phyloP scores from a whole-genome alignment of 2,113 vertebrate genomes.

The Salvelinus alpinus region DNA sequence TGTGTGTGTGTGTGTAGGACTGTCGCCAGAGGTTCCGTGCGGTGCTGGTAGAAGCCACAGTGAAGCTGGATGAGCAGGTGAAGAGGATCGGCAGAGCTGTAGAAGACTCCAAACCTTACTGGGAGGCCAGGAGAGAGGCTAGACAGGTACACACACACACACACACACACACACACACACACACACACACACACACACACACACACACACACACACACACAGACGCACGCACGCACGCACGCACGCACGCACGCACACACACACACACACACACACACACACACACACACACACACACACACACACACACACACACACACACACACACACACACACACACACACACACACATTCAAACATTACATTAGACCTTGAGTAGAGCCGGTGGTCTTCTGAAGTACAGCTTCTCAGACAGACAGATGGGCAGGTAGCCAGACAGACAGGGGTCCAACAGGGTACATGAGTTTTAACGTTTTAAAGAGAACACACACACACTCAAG shows the following conservation, averaged over 20 bases:
- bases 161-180: too few relatives aligned
- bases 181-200: not conserved
- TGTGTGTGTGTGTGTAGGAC: constrained; percentile 73
- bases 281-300: too few relatives aligned
- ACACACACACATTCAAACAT: not conserved
- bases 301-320: not conserved
- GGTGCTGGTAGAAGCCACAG: constrained; percentile 87
- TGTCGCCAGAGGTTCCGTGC: constrained; percentile 91
- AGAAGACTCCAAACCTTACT: constrained; percentile 97
- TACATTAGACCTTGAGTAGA: not conserved
- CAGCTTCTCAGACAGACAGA: not conserved
- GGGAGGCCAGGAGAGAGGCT: constrained; percentile 91
- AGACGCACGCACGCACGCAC: not conserved
- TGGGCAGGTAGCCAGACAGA: constrained; percentile 31
- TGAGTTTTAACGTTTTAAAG: constrained; percentile 48
- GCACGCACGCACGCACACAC: not conserved
- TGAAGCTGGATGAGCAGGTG: constrained; percentile 90
- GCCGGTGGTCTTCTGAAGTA: constrained; percentile 7
- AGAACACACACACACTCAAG: constrained; percentile 21
- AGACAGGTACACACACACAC: constrained; percentile 79
- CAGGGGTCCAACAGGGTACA: constrained; percentile 45
- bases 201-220: not conserved
- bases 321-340: not conserved
- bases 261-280: not conserved
- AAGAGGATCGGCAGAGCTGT: constrained; percentile 97